Conservation (phyloP, 2,113 vertebrate genomes). For the Pangasianodon gigas region DNA sequence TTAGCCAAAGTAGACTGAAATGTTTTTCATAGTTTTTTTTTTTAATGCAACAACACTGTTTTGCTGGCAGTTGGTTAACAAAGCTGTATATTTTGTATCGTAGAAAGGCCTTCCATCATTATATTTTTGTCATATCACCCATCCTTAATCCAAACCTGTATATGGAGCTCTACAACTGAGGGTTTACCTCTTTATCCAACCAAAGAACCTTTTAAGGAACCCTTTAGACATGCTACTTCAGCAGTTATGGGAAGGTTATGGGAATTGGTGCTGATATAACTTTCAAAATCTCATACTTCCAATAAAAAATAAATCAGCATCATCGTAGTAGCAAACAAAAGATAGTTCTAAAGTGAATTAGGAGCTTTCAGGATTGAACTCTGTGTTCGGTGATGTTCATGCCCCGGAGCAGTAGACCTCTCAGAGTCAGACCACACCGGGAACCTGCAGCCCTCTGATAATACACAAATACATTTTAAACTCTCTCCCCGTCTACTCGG, state of each 20-base stretch:
- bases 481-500: not conserved
- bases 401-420: conserved; percentile 11
- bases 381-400: not conserved
- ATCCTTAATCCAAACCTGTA: not conserved
- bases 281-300: not conserved
- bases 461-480: conserved; percentile 2
- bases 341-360: not conserved
- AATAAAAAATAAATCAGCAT: not conserved
- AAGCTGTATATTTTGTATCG: not conserved
- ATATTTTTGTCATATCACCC: not conserved
- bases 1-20: too few species aligned
- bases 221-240: not conserved
- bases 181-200: not conserved
- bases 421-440: not conserved
- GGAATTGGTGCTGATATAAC: not conserved
- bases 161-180: not conserved
- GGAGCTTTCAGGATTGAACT: not conserved
- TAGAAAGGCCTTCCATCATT: not conserved
- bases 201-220: not conserved
- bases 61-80: too few species aligned
- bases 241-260: not conserved
- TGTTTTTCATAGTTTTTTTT: too few species aligned
- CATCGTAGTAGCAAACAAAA: not conserved
- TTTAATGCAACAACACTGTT: too few species aligned
- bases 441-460: conserved; percentile 7